These are phyloP conservation scores for Napeogenes inachia DNA, from an alignment of 2,888 invertebrate genomes.

Conservation along the genomic window DNA sequence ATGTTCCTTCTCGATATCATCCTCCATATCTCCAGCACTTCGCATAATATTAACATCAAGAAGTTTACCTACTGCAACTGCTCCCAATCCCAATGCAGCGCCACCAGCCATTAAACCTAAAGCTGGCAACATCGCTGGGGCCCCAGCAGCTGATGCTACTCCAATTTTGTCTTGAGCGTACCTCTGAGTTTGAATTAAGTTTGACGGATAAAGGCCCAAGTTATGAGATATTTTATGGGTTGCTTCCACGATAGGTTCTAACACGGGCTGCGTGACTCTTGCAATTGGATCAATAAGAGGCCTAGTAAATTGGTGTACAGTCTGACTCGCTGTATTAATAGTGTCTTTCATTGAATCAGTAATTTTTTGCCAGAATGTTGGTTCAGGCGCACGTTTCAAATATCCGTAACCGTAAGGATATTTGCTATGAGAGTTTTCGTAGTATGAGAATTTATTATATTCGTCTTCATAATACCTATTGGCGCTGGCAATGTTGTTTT, in stretches of 20 bases:
- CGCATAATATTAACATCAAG: conserved; percentile 81
- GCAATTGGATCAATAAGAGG: conserved; percentile 79
- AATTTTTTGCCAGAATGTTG: conserved; percentile 84
- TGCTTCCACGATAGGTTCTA: conserved; percentile 86
- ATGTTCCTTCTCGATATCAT: conserved; percentile 74
- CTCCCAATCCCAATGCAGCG: conserved; percentile 88
- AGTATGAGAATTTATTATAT: conserved; percentile 75
- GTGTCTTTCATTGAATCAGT: conserved; percentile 85
- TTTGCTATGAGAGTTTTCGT: conserved; percentile 63
- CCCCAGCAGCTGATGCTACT: conserved; percentile 74
- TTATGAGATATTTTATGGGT: conserved; percentile 88
- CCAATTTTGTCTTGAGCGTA: conserved; percentile 82
- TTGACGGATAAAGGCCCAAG: conserved; percentile 79
- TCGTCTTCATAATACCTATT: conserved; percentile 72
- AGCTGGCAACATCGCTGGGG: conserved; percentile 83
- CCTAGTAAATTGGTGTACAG: conserved; percentile 80
- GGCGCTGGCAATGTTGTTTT: conserved; percentile 58
- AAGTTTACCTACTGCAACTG: conserved; percentile 85
- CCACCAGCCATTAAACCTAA: conserved; percentile 89
- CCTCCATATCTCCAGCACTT: conserved; percentile 64
- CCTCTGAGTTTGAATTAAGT: conserved; percentile 63
- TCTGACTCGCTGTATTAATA: conserved; percentile 82
- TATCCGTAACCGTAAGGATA: conserved; percentile 81
- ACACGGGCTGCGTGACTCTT: conserved; percentile 79
- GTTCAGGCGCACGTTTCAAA: conserved; percentile 76